These are phyloP conservation scores for Odocoileus virginianus DNA, from an alignment of 2,113 vertebrate genomes.

Conservation along the genomic window DNA sequence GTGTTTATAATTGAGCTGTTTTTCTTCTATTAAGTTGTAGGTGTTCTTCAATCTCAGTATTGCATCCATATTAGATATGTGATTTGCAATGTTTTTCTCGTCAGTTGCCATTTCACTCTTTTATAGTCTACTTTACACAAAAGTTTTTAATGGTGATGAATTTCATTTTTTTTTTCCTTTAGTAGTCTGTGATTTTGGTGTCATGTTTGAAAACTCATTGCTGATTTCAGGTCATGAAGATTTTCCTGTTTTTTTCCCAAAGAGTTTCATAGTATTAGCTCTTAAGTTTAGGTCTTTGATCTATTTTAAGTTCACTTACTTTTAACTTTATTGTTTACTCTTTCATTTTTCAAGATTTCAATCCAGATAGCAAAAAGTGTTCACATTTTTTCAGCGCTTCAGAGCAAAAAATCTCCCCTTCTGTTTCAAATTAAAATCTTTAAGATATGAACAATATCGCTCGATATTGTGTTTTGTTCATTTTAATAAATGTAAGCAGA, in stretches of 20 bases:
- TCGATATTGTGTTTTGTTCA: not conserved
- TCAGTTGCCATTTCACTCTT: not conserved
- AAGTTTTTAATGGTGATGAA: not conserved
- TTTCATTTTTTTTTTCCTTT: not conserved
- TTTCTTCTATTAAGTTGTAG: not conserved
- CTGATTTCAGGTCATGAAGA: not conserved
- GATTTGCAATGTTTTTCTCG: not conserved
- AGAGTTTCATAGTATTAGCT: not conserved
- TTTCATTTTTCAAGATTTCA: not conserved
- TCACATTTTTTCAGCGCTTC: not conserved
- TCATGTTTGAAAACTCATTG: not conserved
- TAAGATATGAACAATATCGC: not conserved
- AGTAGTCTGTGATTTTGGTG: not conserved
- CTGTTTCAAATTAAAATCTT: not conserved
- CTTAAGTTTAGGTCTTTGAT: not conserved
- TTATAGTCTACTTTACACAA: not conserved
- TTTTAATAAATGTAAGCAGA: not conserved
- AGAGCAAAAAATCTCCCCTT: not conserved
- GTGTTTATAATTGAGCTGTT: not conserved
- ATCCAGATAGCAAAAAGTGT: not conserved
- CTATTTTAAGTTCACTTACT: not conserved
- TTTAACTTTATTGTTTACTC: not conserved
- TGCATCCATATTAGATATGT: not conserved
- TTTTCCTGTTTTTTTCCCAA: not conserved
- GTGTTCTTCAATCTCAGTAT: not conserved